These are phyloP conservation scores for Naso thynnoides DNA, from an alignment of 2,797 vertebrate species.

Conservation along the genomic window DNA sequence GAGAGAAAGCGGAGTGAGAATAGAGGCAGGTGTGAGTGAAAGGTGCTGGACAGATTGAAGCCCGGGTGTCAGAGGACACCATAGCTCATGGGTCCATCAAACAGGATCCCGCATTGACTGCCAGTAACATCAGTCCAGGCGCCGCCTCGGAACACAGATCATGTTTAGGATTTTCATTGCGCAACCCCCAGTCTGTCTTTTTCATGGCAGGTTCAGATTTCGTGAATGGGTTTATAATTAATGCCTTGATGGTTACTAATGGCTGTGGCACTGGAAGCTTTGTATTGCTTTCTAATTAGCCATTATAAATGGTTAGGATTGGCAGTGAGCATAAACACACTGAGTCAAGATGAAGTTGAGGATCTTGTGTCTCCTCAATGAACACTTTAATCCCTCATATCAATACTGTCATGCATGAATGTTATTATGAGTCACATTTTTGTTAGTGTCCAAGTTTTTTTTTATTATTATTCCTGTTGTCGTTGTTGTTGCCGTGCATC, in stretches of 20 bases:
- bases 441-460: too few species aligned
- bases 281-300: conserved; percentile 80
- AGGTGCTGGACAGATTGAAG: conserved; percentile 78
- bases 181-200: conserved; percentile 69
- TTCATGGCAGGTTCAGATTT: conserved; percentile 77
- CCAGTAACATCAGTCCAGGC: conserved; percentile 82
- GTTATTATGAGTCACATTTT: too few species aligned
- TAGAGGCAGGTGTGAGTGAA: conserved; percentile 80
- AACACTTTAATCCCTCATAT: conserved; percentile 11
- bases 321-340: conserved; percentile 44
- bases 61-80: conserved; percentile 69
- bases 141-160: conserved; percentile 76
- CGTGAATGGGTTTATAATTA: conserved; percentile 83
- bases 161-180: conserved; percentile 84
- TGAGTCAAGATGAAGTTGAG: conserved; percentile 42
- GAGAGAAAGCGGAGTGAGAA: conserved; percentile 61
- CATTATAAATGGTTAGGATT: conserved; percentile 69
- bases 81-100: conserved; percentile 59
- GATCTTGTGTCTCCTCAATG: conserved; percentile 22
- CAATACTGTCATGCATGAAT: too few species aligned
- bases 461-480: too few species aligned
- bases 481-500: too few species aligned
- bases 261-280: conserved; percentile 68
- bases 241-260: conserved; percentile 81
- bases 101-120: conserved; percentile 74